Conservation (phyloP, 2,113 vertebrate genomes). For the Neotoma lepida region DNA sequence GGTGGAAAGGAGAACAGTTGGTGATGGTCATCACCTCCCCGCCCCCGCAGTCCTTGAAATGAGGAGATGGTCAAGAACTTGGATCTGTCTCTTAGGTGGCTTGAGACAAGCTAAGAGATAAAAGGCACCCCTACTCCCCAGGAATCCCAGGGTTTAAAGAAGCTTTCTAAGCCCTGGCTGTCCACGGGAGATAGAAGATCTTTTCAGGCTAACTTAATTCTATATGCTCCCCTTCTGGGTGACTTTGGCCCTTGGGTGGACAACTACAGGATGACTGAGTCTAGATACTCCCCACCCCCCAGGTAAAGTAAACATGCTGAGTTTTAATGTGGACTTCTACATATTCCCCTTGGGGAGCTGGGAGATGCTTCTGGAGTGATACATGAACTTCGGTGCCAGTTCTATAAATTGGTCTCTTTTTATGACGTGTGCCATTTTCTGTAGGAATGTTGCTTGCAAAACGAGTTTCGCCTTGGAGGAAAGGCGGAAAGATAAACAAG, state of each 20-base stretch:
- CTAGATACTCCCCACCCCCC: not conserved
- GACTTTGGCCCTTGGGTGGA: conserved; percentile 8
- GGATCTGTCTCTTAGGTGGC: conserved; percentile 70
- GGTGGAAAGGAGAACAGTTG: not conserved
- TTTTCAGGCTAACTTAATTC: conserved; percentile 41
- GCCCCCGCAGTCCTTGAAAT: not conserved
- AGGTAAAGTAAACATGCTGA: not conserved
- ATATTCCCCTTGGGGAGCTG: conserved; percentile 55
- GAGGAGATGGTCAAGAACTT: conserved; percentile 59
- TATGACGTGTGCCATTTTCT: conserved; percentile 87
- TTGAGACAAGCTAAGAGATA: conserved; percentile 62
- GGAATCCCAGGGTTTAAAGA: conserved; percentile 33
- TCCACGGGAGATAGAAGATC: not conserved
- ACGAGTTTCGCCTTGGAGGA: conserved; percentile 88
- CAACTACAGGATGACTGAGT: conserved; percentile 14
- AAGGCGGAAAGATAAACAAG: conserved; percentile 89
- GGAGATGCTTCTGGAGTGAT: conserved; percentile 83
- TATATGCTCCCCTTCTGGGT: not conserved
- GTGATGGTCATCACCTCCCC: conserved; percentile 12
- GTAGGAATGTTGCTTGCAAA: conserved; percentile 87
- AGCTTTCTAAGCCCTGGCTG: not conserved
- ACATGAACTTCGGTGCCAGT: conserved; percentile 85
- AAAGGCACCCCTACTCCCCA: not conserved
- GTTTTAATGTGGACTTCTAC: conserved; percentile 38
- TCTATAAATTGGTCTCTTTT: conserved; percentile 85